These are phyloP conservation scores for Aleiodes testaceus DNA, from an alignment of 2,888 invertebrate genomes.

Conservation along the genomic window DNA sequence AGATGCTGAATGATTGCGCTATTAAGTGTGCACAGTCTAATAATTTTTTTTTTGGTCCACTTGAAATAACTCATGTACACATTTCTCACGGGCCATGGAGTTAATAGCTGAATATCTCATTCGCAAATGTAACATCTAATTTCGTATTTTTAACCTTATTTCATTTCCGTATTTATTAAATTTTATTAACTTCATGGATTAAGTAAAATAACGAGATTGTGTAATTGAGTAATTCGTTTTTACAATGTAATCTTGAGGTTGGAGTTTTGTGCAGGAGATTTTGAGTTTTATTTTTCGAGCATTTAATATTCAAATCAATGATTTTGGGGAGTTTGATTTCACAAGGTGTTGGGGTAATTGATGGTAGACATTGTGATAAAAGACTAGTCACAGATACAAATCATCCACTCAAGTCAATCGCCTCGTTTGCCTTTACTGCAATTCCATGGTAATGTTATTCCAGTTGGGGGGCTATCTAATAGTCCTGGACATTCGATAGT, in stretches of 20 bases:
- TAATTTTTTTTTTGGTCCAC: conserved; percentile 41
- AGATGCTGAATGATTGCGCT: conserved; percentile 23
- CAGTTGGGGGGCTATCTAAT: conserved; percentile 28
- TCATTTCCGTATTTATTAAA: conserved; percentile 27
- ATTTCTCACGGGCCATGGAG: conserved; percentile 34
- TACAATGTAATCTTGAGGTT: too few species aligned
- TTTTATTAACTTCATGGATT: neutral
- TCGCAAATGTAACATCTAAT: conserved; percentile 19
- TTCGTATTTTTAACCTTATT: neutral
- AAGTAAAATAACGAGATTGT: conserved; percentile 9
- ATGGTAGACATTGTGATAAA: conserved; percentile 20
- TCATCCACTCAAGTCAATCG: conserved; percentile 16
- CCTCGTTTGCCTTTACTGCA: conserved; percentile 2
- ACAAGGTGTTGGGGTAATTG: neutral
- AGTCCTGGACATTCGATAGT: conserved; percentile 26
- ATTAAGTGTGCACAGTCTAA: conserved; percentile 35
- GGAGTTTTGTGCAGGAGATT: too few species aligned
- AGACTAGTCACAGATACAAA: neutral
- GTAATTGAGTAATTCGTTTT: conserved; percentile 1
- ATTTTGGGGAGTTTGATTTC: too few species aligned
- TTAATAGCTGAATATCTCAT: conserved; percentile 39
- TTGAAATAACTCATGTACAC: conserved; percentile 27
- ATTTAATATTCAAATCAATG: too few species aligned
- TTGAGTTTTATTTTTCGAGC: too few species aligned
- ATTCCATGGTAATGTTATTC: conserved; percentile 38